Base-by-base conservation (phyloP, 2,888 invertebrate species). In the Callosobruchus maculatus region DNA sequence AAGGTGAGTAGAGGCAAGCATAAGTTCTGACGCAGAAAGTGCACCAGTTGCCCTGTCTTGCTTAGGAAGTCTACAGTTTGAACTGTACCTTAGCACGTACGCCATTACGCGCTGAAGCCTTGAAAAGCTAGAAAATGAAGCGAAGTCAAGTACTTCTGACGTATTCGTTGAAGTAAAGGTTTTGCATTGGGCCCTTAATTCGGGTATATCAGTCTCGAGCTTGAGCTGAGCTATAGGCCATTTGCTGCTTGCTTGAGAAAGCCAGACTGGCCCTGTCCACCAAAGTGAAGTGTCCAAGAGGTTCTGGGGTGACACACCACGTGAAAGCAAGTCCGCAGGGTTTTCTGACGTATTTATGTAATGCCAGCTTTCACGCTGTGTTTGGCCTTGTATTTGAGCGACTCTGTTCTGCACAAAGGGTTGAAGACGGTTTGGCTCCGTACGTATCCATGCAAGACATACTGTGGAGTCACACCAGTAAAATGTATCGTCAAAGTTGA, bases 71-170 rank as follows among this genome's bases (percentile, higher is more conserved):
- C 9, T 30, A 30, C 30, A 30, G 30, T 30, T 30, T 30, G 30
- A 30, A 30, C 3, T 30, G 30, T 5, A 30, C 9, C 30, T 30
- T 5, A 30, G 30, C 72, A 72, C 13, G 75, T 72, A 66, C 74
- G 73, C 30, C 9, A 9, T 30, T 5, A 30, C 30, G 30, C 30
- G 30, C 30, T 30, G 30, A 30, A 30, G 30, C 9, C 30, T 30
- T 30, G 30, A 30, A 30, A 30, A 30, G 9, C 30, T 30, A 30
- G 30, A 30, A 30, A 5, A 30, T 5, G 30, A 30, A 5, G 30
- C 3, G 9, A 30, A 3, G 30, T 30, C 30, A 9, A 9, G 30
- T 9, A 30, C 30, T 5, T 9, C 3, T 30, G 30, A 3, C 30
- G 30, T 9, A n/a, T n/a, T n/a, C n/a, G n/a, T n/a, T n/a, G n/a